Evolutionary conservation across 2,113 vertebrate species (phyloP), one percentile per base, ranked within the genome.

Genomic region (Emydocephalus ijimae): DNA sequence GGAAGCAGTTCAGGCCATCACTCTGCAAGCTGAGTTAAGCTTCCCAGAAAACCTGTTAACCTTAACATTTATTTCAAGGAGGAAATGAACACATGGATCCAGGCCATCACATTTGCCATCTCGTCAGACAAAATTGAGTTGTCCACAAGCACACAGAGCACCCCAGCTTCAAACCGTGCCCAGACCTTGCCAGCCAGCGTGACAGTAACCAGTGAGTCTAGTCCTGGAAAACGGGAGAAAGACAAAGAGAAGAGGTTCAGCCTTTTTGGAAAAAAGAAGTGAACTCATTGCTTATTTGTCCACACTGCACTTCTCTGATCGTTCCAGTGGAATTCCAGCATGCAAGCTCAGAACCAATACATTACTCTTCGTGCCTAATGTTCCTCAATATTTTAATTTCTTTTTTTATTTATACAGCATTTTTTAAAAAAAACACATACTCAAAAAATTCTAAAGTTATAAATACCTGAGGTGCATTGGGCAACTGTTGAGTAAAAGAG

Each of bases 81-180:
- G 97, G 99, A 99, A 97, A 99, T 99, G 99, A 99, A 98, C 97
- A 98, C 97, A 3, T 99, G 99, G 99, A 99, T 99, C 96, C 98
- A 99, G 98, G 98, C 98, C 97, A 98, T 99, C 97, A 98, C 98
- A 93, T 98, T 98, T 0, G 98, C 99, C 29, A 97, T 98, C 95
- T 97, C 98, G 92, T 96, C 97, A 0, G 98, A 98, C 21, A 99
- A 98, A 96, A 97, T 98, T 0, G 98, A 99, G 91, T 94, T 97
- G 92, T 98, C 98, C 0, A 97, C 98, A 24, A 99, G 98, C 97
- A 98, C 97, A 91, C 99, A 99, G 95, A 98, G 98, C 96, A 99
- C 99, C 93, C 99, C 99, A 89, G 98, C 97, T 1, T 98, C 98
- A n/a, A 99, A 98, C 95, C 98, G 98, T 39, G 98, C 99, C 89